These are phyloP conservation scores for Noctuana brunneofusca DNA, from an alignment of 2,888 invertebrate species.

Conservation along the genomic window DNA sequence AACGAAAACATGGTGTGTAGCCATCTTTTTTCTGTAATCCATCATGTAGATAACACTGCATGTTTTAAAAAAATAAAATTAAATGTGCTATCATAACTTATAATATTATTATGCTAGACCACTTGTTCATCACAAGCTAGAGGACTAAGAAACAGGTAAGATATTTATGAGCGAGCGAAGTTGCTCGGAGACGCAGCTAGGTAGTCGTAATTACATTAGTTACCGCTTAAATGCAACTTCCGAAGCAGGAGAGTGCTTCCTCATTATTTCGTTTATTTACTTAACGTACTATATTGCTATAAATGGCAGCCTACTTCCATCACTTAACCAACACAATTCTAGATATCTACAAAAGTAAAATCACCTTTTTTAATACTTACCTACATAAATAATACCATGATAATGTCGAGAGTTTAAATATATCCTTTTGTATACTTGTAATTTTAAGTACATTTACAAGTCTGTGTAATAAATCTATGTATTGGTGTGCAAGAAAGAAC, in stretches of 20 bases:
- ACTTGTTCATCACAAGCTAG: neutral
- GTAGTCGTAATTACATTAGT: conserved; percentile 28
- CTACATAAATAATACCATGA: neutral
- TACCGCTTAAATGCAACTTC: conserved; percentile 33
- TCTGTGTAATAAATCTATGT: too few species aligned
- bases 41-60: too few species aligned
- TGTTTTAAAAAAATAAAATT: too few species aligned
- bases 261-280: conserved; percentile 22
- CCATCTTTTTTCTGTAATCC: too few species aligned
- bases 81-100: too few species aligned
- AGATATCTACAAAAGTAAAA: neutral
- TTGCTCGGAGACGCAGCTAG: conserved; percentile 3
- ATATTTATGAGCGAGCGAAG: neutral
- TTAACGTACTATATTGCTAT: neutral
- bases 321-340: neutral
- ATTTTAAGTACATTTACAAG: too few species aligned
- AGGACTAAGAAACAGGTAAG: neutral
- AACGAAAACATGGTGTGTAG: too few species aligned
- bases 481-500: too few species aligned
- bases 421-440: too few species aligned
- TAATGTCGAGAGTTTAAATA: too few species aligned
- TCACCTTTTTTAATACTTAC: neutral
- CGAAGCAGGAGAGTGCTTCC: conserved; percentile 35
- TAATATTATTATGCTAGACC: too few species aligned
- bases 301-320: neutral